A percentile compares a stretch with the other conserved stretches of the same genome.
Evolutionary conservation across 2,113 vertebrate species (phyloP).

Genomic region (Ictalurus punctatus): DNA sequence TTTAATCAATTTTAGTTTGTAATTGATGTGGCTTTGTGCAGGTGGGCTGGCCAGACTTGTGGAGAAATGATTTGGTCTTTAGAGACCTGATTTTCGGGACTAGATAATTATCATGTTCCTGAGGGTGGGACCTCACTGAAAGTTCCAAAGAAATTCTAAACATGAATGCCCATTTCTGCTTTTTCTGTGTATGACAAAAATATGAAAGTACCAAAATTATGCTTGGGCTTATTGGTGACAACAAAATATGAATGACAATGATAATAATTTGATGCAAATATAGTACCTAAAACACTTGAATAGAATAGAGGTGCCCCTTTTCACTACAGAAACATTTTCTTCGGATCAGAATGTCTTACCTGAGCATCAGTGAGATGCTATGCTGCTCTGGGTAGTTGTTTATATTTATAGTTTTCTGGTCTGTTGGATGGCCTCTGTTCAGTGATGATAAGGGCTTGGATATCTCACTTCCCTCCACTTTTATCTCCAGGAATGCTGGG

Average conservation of each 20-base stretch:
- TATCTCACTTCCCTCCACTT: constrained; percentile 40
- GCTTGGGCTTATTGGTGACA: not conserved
- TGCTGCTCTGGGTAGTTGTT: constrained; percentile 10
- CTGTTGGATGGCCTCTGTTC: constrained; percentile 30
- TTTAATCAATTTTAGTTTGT: constrained; percentile 26
- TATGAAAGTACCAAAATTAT: not conserved
- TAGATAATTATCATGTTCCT: not conserved
- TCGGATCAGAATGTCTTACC: not conserved
- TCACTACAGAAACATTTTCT: not conserved
- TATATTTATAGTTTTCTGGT: constrained; percentile 45
- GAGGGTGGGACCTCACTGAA: not conserved
- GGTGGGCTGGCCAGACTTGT: not conserved
- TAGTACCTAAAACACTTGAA: not conserved
- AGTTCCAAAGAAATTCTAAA: not conserved
- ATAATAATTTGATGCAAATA: not conserved
- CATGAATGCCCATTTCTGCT: not conserved
- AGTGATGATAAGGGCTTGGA: constrained; percentile 47
- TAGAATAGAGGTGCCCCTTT: not conserved
- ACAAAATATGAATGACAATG: not conserved
- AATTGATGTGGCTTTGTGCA: constrained; percentile 6
- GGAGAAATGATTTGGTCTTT: not conserved
- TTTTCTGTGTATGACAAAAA: not conserved
- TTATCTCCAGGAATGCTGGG: constrained; percentile 47
- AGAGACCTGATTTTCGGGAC: not conserved
- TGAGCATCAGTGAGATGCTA: constrained; percentile 11